phyloP scores from a whole-genome alignment of 2,113 vertebrate genomes.

The Eonycteris spelaea region DNA sequence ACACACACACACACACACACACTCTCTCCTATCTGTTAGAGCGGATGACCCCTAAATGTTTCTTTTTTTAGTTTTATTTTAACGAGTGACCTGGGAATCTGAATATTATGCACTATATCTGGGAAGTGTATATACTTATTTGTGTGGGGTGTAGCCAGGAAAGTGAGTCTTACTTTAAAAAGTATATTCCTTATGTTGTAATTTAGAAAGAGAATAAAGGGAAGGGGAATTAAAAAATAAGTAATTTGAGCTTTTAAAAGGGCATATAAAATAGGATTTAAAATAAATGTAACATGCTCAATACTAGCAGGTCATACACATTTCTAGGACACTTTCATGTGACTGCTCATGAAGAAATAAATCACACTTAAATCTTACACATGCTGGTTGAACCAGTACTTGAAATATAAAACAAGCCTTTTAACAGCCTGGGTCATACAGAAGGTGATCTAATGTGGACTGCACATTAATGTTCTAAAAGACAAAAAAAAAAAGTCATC shows the following conservation, averaged over 20 bases:
- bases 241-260: conserved; percentile 41
- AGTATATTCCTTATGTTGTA: neutral
- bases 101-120: neutral
- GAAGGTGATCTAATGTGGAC: neutral
- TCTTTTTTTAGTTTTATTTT: conserved; percentile 8
- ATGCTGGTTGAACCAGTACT: neutral
- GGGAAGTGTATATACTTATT: neutral
- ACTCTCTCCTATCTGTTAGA: neutral
- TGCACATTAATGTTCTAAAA: neutral
- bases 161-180: neutral
- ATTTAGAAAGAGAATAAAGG: conserved; percentile 2
- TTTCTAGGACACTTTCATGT: neutral
- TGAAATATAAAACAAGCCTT: neutral
- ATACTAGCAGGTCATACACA: neutral
- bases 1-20: too few species aligned
- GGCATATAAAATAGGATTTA: neutral
- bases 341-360: neutral
- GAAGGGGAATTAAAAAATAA: conserved; percentile 3
- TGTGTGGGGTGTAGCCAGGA: neutral
- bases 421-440: neutral
- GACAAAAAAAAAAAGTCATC: neutral
- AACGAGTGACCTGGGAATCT: conserved; percentile 1
- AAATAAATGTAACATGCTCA: conserved; percentile 32
- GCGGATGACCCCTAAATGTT: neutral
- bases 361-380: neutral